Evolutionary conservation across 2,888 invertebrate species (phyloP).

Genomic region (Autographa gamma): DNA sequence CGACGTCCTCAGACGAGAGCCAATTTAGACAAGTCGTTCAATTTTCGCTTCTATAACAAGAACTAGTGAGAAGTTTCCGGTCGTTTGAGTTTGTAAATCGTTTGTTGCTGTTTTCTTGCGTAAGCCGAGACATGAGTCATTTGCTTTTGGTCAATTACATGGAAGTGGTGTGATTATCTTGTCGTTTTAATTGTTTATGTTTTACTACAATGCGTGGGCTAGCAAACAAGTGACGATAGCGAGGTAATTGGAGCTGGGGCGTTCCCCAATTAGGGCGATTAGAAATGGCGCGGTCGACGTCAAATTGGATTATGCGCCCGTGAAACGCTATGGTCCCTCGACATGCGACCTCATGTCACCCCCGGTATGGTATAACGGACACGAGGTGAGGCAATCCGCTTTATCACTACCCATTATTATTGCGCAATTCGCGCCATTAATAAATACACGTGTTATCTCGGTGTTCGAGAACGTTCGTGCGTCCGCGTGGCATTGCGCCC

Average conservation of each 20-base stretch:
- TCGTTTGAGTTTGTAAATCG: slow-evolving; percentile 64
- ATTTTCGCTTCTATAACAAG: slow-evolving; percentile 67
- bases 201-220: slow-evolving; percentile 58
- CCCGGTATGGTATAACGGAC: slow-evolving; percentile 53
- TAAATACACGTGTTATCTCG: slow-evolving; percentile 82
- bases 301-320: slow-evolving; percentile 75
- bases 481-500: slow-evolving; percentile 75
- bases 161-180: slow-evolving; percentile 57
- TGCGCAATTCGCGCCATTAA: slow-evolving; percentile 78
- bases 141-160: slow-evolving; percentile 48
- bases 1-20: slow-evolving; percentile 63
- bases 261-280: slow-evolving; percentile 78
- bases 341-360: slow-evolving; percentile 65
- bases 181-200: slow-evolving; percentile 63
- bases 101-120: slow-evolving; percentile 62
- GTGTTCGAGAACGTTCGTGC: slow-evolving; percentile 81
- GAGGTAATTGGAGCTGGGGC: slow-evolving; percentile 71
- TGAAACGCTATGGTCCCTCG: slow-evolving; percentile 62
- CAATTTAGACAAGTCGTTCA: slow-evolving; percentile 73
- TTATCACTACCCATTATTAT: slow-evolving; percentile 69
- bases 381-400: slow-evolving; percentile 51
- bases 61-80: slow-evolving; percentile 67
- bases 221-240: slow-evolving; percentile 66
- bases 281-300: slow-evolving; percentile 70
- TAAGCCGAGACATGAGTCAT: slow-evolving; percentile 52